Base-by-base conservation (phyloP, 2,888 invertebrate genomes). In the Acleris holmiana region DNA sequence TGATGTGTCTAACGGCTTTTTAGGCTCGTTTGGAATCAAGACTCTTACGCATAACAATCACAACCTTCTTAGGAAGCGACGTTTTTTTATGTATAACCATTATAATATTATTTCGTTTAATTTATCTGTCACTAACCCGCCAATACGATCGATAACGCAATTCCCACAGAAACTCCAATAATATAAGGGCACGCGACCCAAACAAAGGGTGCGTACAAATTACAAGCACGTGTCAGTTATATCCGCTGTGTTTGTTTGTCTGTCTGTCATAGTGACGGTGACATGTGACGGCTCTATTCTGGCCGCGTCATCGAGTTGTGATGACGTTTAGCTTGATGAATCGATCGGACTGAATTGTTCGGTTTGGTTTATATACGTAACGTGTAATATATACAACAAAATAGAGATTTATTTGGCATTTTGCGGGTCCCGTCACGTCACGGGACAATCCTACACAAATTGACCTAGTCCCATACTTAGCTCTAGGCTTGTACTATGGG, bases 171-270 rank as follows among this genome's bases (percentile, higher is more conserved):
- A 57, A 65, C 49, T 46, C 55, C 49, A 65, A 65, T 65, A 65
- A 63, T 56, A 60, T 21, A 18, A 40, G 53, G 55, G 47, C 75
- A 74, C 70, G 68, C 66, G 59, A 68, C 68, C 70, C 48, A 68
- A 21, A 48, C 59, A 47, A 67, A 68, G 71, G 73, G 73, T 70
- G 35, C 35, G 76, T 65, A 56, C 69, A 74, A 78, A 81, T 82
- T 78, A 77, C 70, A 68, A 69, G 77, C 86, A 83, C 86, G 86
- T 85, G 86, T 68, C 83, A 68, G 69, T 76, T 73, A 79, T 83
- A 77, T 79, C 79, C 79, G 75, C 71, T 80, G 29, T 80, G 77
- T 80, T 78, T 75, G 82, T 79, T 74, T 75, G 79, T 77, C 73
- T 76, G 80, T 80, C 82, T 76, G 71, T 80, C 79, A 68, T 71